Evolutionary conservation across 2,888 invertebrate genomes (phyloP), one percentile per base, ranked within the genome.

Genomic region (Ligdia adustata): DNA sequence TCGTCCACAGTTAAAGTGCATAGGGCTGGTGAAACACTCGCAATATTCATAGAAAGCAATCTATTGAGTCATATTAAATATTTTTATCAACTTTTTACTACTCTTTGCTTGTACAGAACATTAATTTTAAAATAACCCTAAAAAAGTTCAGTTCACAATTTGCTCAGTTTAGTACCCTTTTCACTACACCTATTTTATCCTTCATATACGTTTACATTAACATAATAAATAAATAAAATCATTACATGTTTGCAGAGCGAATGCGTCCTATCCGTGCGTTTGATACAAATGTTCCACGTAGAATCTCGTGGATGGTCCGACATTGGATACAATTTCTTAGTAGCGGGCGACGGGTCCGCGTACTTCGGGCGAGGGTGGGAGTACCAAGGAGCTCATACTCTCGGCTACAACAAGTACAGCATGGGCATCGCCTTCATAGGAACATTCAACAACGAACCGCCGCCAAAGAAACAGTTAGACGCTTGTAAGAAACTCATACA

Each of bases 311-410:
- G 84, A 0, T 94, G 93, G 91, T 90, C 52, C 26, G 96, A 96
- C 67, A 95, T 95, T 13, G 93, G 90, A 0, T 96, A 95, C 72
- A 96, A 95, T 69, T 97, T 95, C 61, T 78, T 96, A 1, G 92
- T 96, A 1, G 96, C 95, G 0, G 95, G 95, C 2, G 95, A 96
- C 67, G 96, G 95, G 0, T 90, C 92, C 4, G 93, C 93, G 0
- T 96, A 95, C 71, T 92, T 91, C 56, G 95, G 94, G 0, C 92
- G 95, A 22, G 22, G 95, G 1, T 96, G 96, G 96, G 92, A 93
- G 55, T 76, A 79, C 47, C 84, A 92, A 28, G 96, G 96, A 0
- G 94, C 95, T 0, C 95, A 96, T 64, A 92, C 95, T 0, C 90
- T 90, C 27, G 90, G 93, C 28, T 95, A 92, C 68, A 95, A 95